phyloP scores from a whole-genome alignment of 2,113 vertebrate species.

The Heterotilapia buettikoferi region DNA sequence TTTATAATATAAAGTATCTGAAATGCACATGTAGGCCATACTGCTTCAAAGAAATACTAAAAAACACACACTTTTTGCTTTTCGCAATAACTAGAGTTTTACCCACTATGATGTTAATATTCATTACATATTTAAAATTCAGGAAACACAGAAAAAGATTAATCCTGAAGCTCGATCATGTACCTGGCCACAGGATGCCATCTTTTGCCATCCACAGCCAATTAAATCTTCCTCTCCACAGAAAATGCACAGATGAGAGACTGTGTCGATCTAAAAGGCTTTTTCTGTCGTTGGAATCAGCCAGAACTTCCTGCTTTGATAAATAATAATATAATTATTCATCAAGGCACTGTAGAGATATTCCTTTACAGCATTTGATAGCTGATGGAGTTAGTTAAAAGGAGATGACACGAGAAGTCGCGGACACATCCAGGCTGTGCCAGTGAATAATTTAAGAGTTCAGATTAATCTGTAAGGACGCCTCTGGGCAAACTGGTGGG shows the following conservation, averaged over 20 bases:
- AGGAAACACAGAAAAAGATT: not conserved
- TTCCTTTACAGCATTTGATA: not conserved
- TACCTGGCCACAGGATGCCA: not conserved
- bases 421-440: not conserved
- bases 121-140: not conserved
- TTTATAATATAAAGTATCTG: not conserved
- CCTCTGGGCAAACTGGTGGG: not conserved
- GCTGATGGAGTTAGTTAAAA: constrained; percentile 9
- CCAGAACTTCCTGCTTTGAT: not conserved
- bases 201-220: not conserved
- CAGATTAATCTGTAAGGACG: constrained; percentile 8
- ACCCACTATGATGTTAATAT: not conserved
- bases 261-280: not conserved
- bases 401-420: not conserved
- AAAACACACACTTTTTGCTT: not conserved
- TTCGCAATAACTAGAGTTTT: not conserved
- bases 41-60: not conserved
- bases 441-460: constrained; percentile 15
- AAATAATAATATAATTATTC: not conserved
- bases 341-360: not conserved
- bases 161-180: not conserved
- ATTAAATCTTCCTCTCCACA: not conserved
- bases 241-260: not conserved
- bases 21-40: not conserved
- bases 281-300: not conserved